A percentile compares a stretch with the other conserved stretches of the same genome.
Evolutionary conservation across 2,888 invertebrate species (phyloP).

Genomic region (Coenonympha arcania): DNA sequence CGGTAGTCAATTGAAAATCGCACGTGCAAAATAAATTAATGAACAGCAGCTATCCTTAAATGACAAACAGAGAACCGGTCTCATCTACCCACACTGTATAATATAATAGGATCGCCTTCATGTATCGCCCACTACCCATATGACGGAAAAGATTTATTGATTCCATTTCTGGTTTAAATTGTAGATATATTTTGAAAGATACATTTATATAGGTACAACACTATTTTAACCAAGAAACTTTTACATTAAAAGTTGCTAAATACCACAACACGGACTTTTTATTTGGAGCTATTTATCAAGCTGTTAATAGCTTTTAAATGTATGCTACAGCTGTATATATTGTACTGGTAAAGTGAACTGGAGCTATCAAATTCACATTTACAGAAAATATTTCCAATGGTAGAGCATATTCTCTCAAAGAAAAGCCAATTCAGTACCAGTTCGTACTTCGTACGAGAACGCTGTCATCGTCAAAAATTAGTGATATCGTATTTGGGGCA

Average conservation of each 20-base stretch:
- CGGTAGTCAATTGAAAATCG: background rate
- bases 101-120: slow-evolving; percentile 47
- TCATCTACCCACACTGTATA: slow-evolving; percentile 32
- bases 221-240: no score
- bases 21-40: slow-evolving; percentile 24
- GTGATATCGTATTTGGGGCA: slow-evolving; percentile 67
- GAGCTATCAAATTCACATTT: slow-evolving; percentile 1
- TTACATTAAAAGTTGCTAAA: no score
- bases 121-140: slow-evolving; percentile 44
- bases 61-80: slow-evolving; percentile 38
- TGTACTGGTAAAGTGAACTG: background rate
- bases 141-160: slow-evolving; percentile 43
- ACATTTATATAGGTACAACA: no score
- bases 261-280: no score
- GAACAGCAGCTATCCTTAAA: slow-evolving; percentile 19
- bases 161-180: slow-evolving; percentile 7
- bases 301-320: no score
- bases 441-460: slow-evolving; percentile 62
- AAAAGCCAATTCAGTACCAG: slow-evolving; percentile 64
- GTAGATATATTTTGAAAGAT: background rate
- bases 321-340: background rate
- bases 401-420: slow-evolving; percentile 50
- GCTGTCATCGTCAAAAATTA: slow-evolving; percentile 69
- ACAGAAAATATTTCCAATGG: slow-evolving; percentile 28
- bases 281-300: no score